Conservation (phyloP, 2,797 vertebrate species). For the Huso huso region DNA sequence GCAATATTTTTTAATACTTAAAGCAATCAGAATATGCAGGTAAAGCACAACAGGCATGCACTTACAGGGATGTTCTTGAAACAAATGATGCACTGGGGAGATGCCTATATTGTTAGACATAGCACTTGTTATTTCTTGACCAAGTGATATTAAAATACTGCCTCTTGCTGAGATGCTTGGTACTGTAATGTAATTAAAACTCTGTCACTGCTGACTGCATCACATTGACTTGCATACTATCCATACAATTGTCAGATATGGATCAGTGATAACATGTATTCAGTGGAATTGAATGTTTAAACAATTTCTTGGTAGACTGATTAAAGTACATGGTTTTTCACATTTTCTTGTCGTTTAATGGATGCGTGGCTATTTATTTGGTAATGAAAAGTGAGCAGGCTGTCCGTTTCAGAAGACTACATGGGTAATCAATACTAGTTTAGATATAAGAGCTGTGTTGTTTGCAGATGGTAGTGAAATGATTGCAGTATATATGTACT, state of each 20-base stretch:
- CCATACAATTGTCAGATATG: constrained; percentile 60
- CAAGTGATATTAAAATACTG: constrained; percentile 58
- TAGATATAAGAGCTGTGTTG: too few relatives aligned
- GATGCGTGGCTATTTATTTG: too few relatives aligned
- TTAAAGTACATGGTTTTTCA: constrained; percentile 76
- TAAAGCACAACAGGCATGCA: constrained; percentile 67
- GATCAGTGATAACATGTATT: constrained; percentile 32
- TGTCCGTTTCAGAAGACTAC: too few relatives aligned
- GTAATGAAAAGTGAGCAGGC: too few relatives aligned
- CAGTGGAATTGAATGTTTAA: constrained; percentile 45
- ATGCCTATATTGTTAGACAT: constrained; percentile 50
- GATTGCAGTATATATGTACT: too few relatives aligned
- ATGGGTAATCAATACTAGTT: too few relatives aligned
- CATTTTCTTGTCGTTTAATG: neutral
- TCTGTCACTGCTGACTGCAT: constrained; percentile 63
- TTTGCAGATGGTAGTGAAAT: too few relatives aligned
- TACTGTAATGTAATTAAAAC: constrained; percentile 73
- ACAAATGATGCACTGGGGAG: constrained; percentile 64
- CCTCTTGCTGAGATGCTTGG: constrained; percentile 65
- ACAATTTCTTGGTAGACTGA: constrained; percentile 71
- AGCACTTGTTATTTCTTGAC: constrained; percentile 61
- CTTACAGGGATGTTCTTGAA: constrained; percentile 53
- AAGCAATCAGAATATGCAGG: constrained; percentile 42
- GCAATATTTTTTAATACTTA: constrained; percentile 25
- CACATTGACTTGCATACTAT: constrained; percentile 60